Conservation (phyloP, 2,888 invertebrate species). For the Tinea semifulvella region DNA sequence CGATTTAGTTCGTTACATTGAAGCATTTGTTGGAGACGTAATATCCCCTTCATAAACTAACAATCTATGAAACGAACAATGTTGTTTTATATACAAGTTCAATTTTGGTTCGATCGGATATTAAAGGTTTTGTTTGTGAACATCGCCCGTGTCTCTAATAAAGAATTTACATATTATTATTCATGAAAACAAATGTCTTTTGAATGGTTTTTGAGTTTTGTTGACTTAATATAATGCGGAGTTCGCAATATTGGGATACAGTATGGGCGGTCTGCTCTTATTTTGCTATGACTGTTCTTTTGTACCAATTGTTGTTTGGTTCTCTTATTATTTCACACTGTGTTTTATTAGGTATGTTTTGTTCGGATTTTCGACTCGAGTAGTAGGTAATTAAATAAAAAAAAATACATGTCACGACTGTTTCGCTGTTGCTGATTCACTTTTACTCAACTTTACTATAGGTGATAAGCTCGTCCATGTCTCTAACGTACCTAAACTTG, state of each 20-base stretch:
- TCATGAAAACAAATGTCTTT: slow-evolving; percentile 60
- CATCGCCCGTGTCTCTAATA: slow-evolving; percentile 32
- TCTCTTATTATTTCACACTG: neutral
- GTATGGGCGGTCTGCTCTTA: slow-evolving; percentile 12
- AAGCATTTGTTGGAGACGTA: neutral
- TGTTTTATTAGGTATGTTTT: too few species aligned
- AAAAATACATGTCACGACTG: too few species aligned
- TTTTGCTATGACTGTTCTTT: neutral
- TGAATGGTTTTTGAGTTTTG: slow-evolving; percentile 57
- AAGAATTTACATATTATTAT: slow-evolving; percentile 58
- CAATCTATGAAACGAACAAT: neutral
- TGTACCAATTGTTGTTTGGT: neutral
- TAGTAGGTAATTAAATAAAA: too few species aligned
- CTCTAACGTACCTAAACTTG: too few species aligned
- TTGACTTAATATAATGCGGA: slow-evolving; percentile 56
- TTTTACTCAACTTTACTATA: too few species aligned
- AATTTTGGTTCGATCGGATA: neutral
- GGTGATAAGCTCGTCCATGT: too few species aligned
- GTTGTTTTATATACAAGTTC: neutral
- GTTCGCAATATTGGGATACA: slow-evolving; percentile 5
- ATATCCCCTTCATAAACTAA: neutral
- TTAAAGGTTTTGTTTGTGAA: slow-evolving; percentile 6
- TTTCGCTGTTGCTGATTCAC: too few species aligned
- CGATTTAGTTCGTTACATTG: neutral
- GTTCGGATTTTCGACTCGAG: too few species aligned